Conservation (phyloP, 2,888 invertebrate genomes). For the Euzetes globulus region DNA sequence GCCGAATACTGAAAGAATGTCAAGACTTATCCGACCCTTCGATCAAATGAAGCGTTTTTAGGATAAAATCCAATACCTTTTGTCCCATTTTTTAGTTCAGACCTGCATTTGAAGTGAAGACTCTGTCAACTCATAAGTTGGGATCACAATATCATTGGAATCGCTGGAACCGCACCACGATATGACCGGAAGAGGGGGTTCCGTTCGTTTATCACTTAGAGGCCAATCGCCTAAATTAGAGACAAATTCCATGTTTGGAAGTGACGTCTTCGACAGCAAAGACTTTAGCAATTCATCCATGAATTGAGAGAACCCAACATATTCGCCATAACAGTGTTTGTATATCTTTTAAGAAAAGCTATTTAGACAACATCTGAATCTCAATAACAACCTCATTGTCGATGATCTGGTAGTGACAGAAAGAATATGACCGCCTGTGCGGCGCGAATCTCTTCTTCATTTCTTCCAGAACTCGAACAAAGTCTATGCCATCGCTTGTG, state of each 20-base stretch:
- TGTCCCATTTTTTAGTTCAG: no score
- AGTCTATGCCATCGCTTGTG: constrained; percentile 30
- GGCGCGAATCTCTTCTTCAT: constrained; percentile 24
- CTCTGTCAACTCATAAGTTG: constrained; percentile 90
- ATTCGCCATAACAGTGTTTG: constrained; percentile 82
- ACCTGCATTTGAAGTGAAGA: constrained; percentile 88
- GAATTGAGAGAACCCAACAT: constrained; percentile 93
- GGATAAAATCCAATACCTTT: no score
- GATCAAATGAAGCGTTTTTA: constrained; percentile 37
- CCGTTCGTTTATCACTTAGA: constrained; percentile 49
- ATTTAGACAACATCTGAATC: not conserved
- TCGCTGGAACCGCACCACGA: constrained; percentile 92
- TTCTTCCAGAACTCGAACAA: constrained; percentile 3
- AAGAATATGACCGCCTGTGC: constrained; percentile 68
- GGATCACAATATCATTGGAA: constrained; percentile 79
- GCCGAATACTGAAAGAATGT: constrained; percentile 82
- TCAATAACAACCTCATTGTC: constrained; percentile 60
- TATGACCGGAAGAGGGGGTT: constrained; percentile 65
- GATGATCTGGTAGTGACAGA: constrained; percentile 82
- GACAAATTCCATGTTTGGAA: constrained; percentile 83
- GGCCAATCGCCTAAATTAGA: constrained; percentile 96
- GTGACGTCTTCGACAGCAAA: constrained; percentile 62
- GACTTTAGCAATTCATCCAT: constrained; percentile 78
- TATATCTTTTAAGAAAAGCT: constrained; percentile 54
- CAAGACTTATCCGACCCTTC: constrained; percentile 66